phyloP scores from a whole-genome alignment of 53 echinoderm and acorn worm genomes.

The Henricia sp. region DNA sequence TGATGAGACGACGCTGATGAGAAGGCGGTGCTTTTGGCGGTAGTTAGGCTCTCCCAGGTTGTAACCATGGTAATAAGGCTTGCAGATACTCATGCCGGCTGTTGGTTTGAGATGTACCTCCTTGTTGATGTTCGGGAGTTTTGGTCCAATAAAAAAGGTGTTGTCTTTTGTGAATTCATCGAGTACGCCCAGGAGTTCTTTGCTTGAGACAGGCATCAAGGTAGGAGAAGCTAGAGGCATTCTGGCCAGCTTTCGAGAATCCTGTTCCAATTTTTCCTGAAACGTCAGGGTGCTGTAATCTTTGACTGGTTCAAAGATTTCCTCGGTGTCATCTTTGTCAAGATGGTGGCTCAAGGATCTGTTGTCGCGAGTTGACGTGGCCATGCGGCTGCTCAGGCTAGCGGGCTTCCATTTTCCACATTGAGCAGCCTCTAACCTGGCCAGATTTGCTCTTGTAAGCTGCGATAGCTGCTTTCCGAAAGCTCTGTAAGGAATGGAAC shows the following conservation, averaged over 20 bases:
- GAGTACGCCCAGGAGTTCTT: neutral
- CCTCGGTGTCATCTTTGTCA: conserved; percentile 4
- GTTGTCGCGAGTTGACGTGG: neutral
- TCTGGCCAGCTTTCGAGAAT: conserved; percentile 50
- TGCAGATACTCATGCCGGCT: conserved; percentile 47
- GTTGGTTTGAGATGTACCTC: conserved; percentile 17
- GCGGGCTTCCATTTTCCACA: neutral
- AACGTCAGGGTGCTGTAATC: conserved; percentile 66
- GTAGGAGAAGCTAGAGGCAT: conserved; percentile 56
- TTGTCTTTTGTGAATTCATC: neutral
- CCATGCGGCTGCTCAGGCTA: neutral
- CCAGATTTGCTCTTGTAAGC: conserved; percentile 69
- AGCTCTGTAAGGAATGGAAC: neutral
- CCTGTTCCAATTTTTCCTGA: conserved; percentile 69
- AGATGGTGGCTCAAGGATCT: conserved; percentile 25
- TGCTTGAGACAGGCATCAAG: neutral
- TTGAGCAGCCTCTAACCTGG: conserved; percentile 52
- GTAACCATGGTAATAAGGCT: conserved; percentile 67
- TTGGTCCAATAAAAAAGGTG: conserved; percentile 9
- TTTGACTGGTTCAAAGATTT: conserved; percentile 14
- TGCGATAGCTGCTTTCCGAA: conserved; percentile 47
- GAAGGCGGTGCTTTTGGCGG: conserved; percentile 50
- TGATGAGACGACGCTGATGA: conserved; percentile 74
- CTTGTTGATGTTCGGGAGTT: conserved; percentile 32
- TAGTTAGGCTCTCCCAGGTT: conserved; percentile 74